Conservation (phyloP, 2,888 invertebrate genomes). For the Galeopsomyia nigrocyanea region DNA sequence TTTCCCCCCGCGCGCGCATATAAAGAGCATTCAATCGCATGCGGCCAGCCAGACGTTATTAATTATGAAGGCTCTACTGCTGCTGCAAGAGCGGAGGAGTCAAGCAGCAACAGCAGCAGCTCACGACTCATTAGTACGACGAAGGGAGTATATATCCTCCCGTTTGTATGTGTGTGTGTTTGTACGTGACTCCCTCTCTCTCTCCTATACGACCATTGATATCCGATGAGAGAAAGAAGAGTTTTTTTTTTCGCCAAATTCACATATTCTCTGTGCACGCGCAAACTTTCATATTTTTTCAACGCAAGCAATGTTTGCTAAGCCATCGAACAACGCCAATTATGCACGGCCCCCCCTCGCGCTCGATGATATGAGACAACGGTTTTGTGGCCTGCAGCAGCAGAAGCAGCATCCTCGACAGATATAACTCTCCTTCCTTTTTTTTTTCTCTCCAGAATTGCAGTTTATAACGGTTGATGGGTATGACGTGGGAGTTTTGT, state of each 20-base stretch:
- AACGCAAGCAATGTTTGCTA: constrained; percentile 19
- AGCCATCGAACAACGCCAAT: constrained; percentile 39
- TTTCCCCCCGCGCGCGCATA: not conserved
- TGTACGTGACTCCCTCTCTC: not conserved
- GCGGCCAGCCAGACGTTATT: constrained; percentile 16
- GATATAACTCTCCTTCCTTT: too few species aligned
- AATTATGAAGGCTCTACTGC: constrained; percentile 8
- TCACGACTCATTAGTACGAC: constrained; percentile 27
- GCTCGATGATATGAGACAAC: too few species aligned
- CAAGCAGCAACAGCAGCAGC: constrained; percentile 4
- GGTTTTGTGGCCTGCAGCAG: too few species aligned
- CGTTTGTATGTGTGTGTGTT: not conserved
- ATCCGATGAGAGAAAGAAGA: not conserved
- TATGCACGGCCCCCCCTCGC: not conserved
- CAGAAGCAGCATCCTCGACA: too few species aligned
- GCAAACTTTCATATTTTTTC: not conserved
- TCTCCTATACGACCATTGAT: constrained; percentile 1
- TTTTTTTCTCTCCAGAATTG: too few species aligned
- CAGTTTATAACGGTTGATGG: too few species aligned
- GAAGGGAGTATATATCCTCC: not conserved
- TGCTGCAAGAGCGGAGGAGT: constrained; percentile 5
- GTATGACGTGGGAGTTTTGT: too few species aligned
- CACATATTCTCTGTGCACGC: not conserved
- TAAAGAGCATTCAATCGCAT: not conserved
- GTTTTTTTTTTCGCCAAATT: not conserved